phyloP scores from a whole-genome alignment of 2,113 vertebrate species.

The Myiozetetes cayanensis region DNA sequence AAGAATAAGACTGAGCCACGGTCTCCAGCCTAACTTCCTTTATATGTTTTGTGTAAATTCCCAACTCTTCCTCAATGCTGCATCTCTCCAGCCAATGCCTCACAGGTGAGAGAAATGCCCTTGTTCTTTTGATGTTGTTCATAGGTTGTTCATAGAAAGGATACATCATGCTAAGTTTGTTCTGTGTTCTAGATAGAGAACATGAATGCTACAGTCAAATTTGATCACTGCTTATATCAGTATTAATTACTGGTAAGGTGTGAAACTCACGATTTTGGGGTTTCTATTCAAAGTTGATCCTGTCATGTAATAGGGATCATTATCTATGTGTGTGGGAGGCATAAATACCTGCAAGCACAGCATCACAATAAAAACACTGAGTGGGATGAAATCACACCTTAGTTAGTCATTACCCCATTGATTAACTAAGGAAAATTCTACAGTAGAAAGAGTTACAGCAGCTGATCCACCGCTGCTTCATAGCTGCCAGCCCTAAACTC shows the following conservation, averaged over 20 bases:
- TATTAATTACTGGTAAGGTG: background rate
- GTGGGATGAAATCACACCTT: background rate
- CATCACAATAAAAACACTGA: background rate
- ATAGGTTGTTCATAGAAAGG: background rate
- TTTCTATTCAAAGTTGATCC: background rate
- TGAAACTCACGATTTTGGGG: background rate
- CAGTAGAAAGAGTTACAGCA: background rate
- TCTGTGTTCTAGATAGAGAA: background rate
- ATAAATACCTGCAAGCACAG: background rate
- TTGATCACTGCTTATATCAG: background rate
- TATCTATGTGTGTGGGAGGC: background rate
- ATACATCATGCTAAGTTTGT: background rate
- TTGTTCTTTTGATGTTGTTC: background rate
- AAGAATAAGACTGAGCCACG: background rate
- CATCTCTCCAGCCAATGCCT: fast-evolving
- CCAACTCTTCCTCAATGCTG: background rate
- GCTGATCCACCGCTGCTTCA: background rate
- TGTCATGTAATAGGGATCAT: background rate
- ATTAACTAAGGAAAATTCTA: background rate
- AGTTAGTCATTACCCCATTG: background rate
- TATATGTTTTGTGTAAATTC: background rate
- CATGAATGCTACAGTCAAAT: background rate
- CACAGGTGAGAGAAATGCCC: background rate
- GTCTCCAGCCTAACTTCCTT: background rate
- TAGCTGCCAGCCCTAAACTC: background rate